Conservation (phyloP, 2,888 invertebrate species). For the Euclidia mi region DNA sequence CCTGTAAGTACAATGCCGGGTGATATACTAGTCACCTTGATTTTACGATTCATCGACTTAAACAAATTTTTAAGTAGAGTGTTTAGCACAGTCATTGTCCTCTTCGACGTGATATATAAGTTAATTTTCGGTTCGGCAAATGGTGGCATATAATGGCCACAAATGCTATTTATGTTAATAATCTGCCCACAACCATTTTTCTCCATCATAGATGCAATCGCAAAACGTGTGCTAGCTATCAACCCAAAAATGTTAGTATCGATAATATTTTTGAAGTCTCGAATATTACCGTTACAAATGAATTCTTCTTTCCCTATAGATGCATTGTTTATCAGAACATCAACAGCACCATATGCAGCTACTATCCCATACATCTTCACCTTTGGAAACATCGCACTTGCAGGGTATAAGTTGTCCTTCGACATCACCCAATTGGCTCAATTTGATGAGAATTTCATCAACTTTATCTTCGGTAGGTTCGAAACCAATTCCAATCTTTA, state of each 20-base stretch:
- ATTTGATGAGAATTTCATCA: conserved; percentile 55
- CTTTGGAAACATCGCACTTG: conserved; percentile 68
- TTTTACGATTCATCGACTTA: conserved; percentile 58
- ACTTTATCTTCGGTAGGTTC: conserved; percentile 61
- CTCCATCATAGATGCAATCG: conserved; percentile 78
- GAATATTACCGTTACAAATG: conserved; percentile 60
- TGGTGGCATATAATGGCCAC: conserved; percentile 78
- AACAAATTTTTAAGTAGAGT: conserved; percentile 80
- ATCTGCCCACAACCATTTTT: conserved; percentile 73
- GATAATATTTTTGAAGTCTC: conserved; percentile 68
- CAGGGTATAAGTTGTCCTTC: conserved; percentile 63
- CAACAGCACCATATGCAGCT: conserved; percentile 60
- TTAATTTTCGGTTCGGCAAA: conserved; percentile 68
- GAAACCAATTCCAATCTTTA: conserved; percentile 65
- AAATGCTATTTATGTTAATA: conserved; percentile 80
- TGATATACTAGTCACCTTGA: conserved; percentile 77
- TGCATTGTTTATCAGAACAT: conserved; percentile 71
- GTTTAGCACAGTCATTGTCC: conserved; percentile 79
- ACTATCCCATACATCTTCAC: conserved; percentile 64
- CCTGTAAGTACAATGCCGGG: conserved; percentile 83
- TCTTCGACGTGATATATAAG: conserved; percentile 84
- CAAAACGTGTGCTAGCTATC: conserved; percentile 79
- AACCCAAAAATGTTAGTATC: conserved; percentile 85
- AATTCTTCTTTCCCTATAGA: conserved; percentile 66
- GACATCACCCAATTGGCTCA: conserved; percentile 48